These are phyloP conservation scores for Sebastes steindachneri DNA, from an alignment of 2,797 vertebrate genomes.

Conservation along the genomic window DNA sequence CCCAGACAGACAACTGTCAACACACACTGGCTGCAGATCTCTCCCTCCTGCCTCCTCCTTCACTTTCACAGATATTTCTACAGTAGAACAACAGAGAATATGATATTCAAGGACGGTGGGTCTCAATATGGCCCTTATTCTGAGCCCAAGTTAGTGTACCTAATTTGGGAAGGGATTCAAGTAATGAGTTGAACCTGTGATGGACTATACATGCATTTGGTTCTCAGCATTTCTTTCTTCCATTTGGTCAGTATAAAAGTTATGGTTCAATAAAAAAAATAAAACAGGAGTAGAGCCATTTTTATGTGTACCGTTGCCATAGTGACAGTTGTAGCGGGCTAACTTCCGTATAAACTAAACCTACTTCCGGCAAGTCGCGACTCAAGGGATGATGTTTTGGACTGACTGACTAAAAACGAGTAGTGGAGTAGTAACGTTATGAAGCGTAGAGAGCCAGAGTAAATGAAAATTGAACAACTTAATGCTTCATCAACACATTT, in stretches of 20 bases:
- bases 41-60: neutral
- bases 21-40: neutral
- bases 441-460: too few relatives aligned
- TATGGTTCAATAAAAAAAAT: neutral
- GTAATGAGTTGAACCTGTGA: neutral
- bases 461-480: too few relatives aligned
- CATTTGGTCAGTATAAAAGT: neutral
- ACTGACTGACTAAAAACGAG: neutral
- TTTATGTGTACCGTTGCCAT: neutral
- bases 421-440: neutral
- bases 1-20: slow-evolving; percentile 55
- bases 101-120: neutral
- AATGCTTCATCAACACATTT: too few relatives aligned
- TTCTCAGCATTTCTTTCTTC: neutral
- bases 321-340: neutral
- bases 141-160: neutral
- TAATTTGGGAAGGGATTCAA: neutral
- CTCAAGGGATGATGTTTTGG: neutral
- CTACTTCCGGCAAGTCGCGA: neutral
- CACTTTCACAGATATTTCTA: neutral
- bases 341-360: neutral
- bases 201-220: neutral
- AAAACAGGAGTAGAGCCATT: neutral
- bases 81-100: neutral
- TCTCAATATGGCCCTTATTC: neutral